Percentiles rank a stretch among this genome's conserved stretches.
These are phyloP conservation scores for Mesorhabditis spiculigera DNA, from an alignment of 2,888 invertebrate genomes.

Conservation along the genomic window DNA sequence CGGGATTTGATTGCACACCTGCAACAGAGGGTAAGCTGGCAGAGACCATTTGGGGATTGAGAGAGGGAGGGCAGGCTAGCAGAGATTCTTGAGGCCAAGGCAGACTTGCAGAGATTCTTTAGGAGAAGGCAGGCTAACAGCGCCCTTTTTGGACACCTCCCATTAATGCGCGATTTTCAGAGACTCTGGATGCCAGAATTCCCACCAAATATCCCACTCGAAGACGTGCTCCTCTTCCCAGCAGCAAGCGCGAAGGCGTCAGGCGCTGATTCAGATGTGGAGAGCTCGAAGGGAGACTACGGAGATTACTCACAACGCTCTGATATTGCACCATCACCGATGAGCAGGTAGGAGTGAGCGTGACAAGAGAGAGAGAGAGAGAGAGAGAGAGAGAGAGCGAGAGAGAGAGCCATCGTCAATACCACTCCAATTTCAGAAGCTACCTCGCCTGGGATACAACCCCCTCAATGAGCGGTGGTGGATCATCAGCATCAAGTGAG, in stretches of 20 bases:
- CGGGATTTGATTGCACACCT: constrained; percentile 88
- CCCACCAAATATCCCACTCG: constrained; percentile 80
- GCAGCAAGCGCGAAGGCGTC: background rate
- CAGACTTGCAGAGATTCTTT: too few relatives aligned
- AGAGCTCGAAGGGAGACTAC: constrained; percentile 39
- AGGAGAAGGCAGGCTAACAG: too few relatives aligned
- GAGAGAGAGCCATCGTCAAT: too few relatives aligned
- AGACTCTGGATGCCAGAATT: constrained; percentile 91
- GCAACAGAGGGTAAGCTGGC: constrained; percentile 63
- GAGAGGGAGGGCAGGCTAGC: too few relatives aligned
- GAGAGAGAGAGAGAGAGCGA: too few relatives aligned
- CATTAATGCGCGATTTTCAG: background rate
- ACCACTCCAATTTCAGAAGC: background rate
- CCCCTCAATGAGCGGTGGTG: background rate
- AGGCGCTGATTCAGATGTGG: constrained; percentile 32
- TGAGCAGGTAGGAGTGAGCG: background rate
- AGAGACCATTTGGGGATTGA: too few relatives aligned
- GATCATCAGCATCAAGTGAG: background rate
- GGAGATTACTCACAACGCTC: constrained; percentile 19
- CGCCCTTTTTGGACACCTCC: too few relatives aligned
- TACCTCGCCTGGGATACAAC: constrained; percentile 5
- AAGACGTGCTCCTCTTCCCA: constrained; percentile 29
- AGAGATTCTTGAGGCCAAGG: too few relatives aligned
- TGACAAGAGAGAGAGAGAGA: too few relatives aligned
- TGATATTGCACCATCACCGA: constrained; percentile 10